phyloP scores from a whole-genome alignment of 2,113 vertebrate species.

The Rhabdomys dilectus region DNA sequence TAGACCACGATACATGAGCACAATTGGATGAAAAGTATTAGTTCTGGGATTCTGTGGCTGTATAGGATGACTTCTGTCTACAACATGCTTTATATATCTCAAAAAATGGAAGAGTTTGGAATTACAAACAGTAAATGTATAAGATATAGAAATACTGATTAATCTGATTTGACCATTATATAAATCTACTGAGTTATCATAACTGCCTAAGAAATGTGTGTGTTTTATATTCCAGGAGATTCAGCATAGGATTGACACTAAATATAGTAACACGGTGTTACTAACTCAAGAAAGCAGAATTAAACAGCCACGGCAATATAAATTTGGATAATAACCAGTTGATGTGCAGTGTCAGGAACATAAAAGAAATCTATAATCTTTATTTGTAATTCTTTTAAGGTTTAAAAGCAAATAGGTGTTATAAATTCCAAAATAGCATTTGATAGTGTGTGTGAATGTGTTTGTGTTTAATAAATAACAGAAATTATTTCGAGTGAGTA shows the following conservation, averaged over 20 bases:
- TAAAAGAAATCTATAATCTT: not conserved
- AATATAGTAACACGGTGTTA: not conserved
- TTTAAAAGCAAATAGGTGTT: not conserved
- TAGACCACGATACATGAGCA: not conserved
- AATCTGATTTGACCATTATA: not conserved
- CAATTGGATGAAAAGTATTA: not conserved
- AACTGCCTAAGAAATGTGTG: not conserved
- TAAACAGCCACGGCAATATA: not conserved
- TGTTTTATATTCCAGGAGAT: not conserved
- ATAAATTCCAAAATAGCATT: not conserved
- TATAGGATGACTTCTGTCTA: not conserved
- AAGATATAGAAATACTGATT: not conserved
- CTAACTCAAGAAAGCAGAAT: not conserved
- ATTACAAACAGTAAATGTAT: not conserved
- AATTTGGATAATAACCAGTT: not conserved
- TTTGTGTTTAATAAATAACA: not conserved
- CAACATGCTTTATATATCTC: not conserved
- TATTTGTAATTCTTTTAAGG: not conserved
- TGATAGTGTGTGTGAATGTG: not conserved
- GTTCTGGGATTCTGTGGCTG: not conserved
- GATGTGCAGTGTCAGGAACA: not conserved
- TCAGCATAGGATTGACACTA: not conserved
- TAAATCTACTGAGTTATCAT: not conserved
- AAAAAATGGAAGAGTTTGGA: not conserved
- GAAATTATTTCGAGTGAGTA: not conserved